Conservation (phyloP, 37 sponge, comb jelly and placozoan species). For the Amphimedon queenslandica region DNA sequence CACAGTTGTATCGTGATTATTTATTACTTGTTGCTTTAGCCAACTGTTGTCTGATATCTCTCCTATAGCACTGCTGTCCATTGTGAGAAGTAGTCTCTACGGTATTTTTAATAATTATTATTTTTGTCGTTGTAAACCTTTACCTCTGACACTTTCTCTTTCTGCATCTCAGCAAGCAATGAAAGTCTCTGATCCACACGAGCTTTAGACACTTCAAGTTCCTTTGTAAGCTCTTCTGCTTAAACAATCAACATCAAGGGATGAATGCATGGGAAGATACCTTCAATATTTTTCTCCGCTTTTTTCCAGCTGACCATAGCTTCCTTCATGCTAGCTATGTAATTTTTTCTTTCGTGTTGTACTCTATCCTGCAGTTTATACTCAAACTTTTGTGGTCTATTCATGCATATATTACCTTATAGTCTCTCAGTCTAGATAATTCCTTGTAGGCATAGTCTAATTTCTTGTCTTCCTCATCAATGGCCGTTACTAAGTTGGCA, state of each 20-base stretch:
- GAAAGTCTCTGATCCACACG: neutral
- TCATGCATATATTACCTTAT: neutral
- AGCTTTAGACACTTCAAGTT: neutral
- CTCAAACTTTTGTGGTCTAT: no score
- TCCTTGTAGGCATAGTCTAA: neutral
- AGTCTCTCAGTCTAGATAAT: neutral
- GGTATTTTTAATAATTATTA: no score
- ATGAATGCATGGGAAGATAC: neutral
- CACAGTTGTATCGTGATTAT: neutral
- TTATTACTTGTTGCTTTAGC: slow-evolving; percentile 53
- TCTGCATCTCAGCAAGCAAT: neutral
- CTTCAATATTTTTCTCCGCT: slow-evolving; percentile 23
- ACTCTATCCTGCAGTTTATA: slow-evolving; percentile 18
- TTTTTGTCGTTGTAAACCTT: slow-evolving; percentile 9
- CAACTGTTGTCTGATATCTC: slow-evolving; percentile 59
- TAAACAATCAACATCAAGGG: no score
- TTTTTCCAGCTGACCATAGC: slow-evolving; percentile 25
- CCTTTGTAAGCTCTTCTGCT: neutral
- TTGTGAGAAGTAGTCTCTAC: slow-evolving; percentile 2
- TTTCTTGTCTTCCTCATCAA: neutral
- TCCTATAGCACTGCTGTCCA: slow-evolving; percentile 31
- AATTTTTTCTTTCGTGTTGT: slow-evolving; percentile 3
- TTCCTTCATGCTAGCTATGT: slow-evolving; percentile 40
- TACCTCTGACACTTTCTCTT: slow-evolving; percentile 3
- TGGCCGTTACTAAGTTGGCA: neutral